These are phyloP conservation scores for Thalassoma bifasciatum DNA, from an alignment of 2,113 vertebrate genomes.

Conservation along the genomic window DNA sequence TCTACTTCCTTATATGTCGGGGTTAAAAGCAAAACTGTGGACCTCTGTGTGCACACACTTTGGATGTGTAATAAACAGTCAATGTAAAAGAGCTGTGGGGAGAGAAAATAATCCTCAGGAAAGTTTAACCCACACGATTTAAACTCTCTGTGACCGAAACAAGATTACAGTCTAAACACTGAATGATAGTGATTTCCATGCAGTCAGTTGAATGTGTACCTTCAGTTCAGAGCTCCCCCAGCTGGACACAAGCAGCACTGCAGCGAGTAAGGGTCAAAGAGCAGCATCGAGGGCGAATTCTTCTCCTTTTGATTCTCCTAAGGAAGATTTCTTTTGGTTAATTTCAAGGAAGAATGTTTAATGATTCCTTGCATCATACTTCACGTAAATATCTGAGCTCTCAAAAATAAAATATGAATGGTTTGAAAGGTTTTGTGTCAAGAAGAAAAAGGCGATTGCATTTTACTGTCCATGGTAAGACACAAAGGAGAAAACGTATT, in stretches of 20 bases:
- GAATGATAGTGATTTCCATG: conserved; percentile 18
- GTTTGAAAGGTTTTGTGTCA: too few relatives aligned
- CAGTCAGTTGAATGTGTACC: not conserved
- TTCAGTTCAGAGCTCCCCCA: conserved; percentile 52
- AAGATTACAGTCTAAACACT: conserved; percentile 4
- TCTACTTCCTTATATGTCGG: too few relatives aligned
- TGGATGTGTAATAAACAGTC: too few relatives aligned
- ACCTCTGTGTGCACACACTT: not conserved
- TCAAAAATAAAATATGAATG: too few relatives aligned
- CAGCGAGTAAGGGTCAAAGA: conserved; percentile 8
- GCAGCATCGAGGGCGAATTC: not conserved
- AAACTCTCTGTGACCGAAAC: conserved; percentile 12
- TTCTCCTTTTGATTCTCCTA: not conserved
- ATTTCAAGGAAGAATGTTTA: not conserved
- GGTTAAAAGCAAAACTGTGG: too few relatives aligned
- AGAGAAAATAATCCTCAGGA: not conserved
- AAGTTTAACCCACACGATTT: conserved; percentile 15
- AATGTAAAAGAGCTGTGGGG: conserved; percentile 10
- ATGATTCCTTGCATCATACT: too few relatives aligned
- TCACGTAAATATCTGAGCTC: too few relatives aligned
- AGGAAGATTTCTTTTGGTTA: not conserved
- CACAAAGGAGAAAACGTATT: too few relatives aligned
- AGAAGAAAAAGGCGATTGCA: too few relatives aligned
- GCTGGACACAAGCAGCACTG: conserved; percentile 35
- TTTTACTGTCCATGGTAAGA: too few relatives aligned